Conservation (phyloP, 2,113 vertebrate species). For the Crocuta crocuta region DNA sequence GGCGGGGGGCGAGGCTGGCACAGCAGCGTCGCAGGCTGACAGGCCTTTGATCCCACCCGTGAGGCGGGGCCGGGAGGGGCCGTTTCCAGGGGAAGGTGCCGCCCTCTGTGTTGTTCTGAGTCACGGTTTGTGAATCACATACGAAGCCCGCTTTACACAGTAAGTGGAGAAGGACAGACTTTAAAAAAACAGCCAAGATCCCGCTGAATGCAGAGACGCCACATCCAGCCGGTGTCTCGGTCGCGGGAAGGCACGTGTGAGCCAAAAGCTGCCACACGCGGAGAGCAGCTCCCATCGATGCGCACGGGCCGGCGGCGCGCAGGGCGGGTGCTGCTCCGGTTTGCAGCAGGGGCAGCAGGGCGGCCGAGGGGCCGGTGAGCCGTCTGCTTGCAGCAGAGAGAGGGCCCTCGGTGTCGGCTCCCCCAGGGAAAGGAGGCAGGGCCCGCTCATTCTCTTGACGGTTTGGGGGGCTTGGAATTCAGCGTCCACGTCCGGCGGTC, state of each 20-base stretch:
- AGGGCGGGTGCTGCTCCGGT: accelerated
- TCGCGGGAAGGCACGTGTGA: accelerated
- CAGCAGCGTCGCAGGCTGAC: background rate
- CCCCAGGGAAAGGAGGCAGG: background rate
- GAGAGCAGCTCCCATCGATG: no score
- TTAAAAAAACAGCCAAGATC: background rate
- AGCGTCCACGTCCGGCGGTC: background rate
- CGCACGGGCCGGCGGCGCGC: background rate
- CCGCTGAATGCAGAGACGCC: accelerated
- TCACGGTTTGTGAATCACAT: background rate
- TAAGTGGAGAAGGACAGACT: background rate
- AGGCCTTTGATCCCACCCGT: background rate
- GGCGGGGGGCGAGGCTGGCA: background rate
- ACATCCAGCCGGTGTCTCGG: accelerated
- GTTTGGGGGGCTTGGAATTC: no score
- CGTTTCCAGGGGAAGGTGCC: background rate
- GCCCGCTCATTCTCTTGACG: no score
- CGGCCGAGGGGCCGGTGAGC: background rate
- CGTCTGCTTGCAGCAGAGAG: background rate
- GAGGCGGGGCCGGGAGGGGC: background rate
- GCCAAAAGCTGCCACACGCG: no score
- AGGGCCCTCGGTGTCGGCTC: background rate
- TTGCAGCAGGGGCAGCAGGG: background rate
- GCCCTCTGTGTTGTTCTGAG: background rate
- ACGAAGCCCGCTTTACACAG: background rate